A percentile compares a stretch with the other conserved stretches of the same genome.
phyloP scores from a whole-genome alignment of 2,797 vertebrate species.

The Sebastes oblongus region DNA sequence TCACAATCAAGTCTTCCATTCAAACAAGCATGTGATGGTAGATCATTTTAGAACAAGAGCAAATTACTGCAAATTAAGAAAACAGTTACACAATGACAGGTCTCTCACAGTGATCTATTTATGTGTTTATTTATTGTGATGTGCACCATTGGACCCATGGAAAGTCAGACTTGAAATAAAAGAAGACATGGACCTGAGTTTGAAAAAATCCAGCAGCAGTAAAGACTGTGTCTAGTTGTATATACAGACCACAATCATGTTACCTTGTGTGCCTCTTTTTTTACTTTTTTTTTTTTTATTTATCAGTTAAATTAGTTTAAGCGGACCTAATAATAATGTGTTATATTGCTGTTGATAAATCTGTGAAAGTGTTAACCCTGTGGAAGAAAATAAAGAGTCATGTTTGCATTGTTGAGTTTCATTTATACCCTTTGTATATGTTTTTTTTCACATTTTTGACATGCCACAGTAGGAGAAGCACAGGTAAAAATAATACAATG shows the following conservation, averaged over 20 bases:
- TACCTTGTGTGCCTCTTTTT: conserved; percentile 61
- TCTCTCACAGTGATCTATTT: conserved; percentile 61
- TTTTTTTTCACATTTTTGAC: conserved; percentile 1
- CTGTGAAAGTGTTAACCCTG: conserved; percentile 64
- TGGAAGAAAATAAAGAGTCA: conserved; percentile 71
- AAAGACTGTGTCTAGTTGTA: conserved; percentile 15
- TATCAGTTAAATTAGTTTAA: conserved; percentile 55
- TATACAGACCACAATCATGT: conserved; percentile 53
- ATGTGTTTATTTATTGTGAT: conserved; percentile 76
- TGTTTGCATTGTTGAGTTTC: conserved; percentile 40
- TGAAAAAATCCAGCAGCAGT: conserved; percentile 22
- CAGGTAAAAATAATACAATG: background rate
- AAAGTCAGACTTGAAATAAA: conserved; percentile 57
- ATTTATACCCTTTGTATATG: background rate
- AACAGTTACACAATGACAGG: conserved; percentile 21
- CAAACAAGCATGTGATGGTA: background rate
- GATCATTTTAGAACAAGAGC: conserved; percentile 4
- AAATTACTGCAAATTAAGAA: conserved; percentile 12
- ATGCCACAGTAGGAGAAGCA: background rate
- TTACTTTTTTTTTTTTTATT: conserved; percentile 52
- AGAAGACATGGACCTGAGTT: conserved; percentile 42
- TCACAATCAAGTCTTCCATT: background rate
- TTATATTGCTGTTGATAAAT: conserved; percentile 43
- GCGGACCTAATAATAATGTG: conserved; percentile 34
- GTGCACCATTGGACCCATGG: conserved; percentile 45